Percentiles rank a stretch among this genome's conserved stretches.
phyloP scores from a whole-genome alignment of 2,113 vertebrate genomes.

The Alexandromys fortis region DNA sequence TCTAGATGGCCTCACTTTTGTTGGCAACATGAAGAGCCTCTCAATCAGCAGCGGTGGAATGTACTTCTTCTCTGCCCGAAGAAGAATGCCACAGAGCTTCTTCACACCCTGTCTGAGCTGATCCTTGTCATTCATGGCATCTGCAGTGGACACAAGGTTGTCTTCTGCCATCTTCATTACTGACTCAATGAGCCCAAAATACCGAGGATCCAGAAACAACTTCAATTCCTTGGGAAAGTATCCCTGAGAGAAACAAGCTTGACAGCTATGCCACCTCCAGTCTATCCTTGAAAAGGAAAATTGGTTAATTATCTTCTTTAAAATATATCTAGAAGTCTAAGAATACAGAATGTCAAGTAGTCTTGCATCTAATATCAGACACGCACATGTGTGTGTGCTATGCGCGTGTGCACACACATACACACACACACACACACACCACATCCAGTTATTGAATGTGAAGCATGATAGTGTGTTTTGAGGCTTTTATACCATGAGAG shows the following conservation, averaged over 20 bases:
- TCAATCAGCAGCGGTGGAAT: not conserved
- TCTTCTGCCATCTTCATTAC: not conserved
- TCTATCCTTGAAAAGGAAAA: not conserved
- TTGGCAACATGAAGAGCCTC: not conserved
- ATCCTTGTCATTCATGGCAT: not conserved
- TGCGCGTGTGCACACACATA: accelerated
- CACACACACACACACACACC: too few relatives aligned
- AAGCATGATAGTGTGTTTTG: not conserved
- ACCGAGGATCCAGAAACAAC: not conserved
- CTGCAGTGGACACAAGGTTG: not conserved
- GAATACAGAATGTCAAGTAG: not conserved
- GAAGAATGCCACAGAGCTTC: not conserved
- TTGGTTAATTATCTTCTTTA: not conserved
- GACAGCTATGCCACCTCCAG: not conserved
- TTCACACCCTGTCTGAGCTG: not conserved
- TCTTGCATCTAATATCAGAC: slow-evolving; percentile 29
- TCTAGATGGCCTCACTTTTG: not conserved
- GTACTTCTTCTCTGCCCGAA: not conserved
- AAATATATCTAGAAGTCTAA: slow-evolving; percentile 14
- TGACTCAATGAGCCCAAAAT: not conserved
- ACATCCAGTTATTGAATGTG: not conserved
- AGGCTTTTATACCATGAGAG: not conserved
- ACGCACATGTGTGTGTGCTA: not conserved
- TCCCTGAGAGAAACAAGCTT: not conserved
- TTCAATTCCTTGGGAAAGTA: not conserved